Percentiles rank a stretch among this genome's conserved stretches.
These are phyloP conservation scores for Thomomys bottae DNA, from an alignment of 2,113 vertebrate genomes.

Conservation along the genomic window DNA sequence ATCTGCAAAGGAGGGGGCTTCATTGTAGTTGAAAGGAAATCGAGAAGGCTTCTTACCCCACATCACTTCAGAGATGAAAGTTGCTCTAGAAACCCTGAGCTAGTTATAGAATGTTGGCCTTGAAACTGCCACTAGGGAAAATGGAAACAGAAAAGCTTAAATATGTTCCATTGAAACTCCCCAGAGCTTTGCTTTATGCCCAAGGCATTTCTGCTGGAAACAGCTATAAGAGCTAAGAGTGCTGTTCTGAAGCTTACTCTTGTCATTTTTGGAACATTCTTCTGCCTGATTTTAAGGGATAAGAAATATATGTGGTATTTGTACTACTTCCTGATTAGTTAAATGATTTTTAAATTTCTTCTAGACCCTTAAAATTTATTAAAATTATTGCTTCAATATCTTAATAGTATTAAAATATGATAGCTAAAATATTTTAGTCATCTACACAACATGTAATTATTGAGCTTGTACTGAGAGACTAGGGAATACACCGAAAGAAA, in stretches of 20 bases:
- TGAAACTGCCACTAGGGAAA: conserved; percentile 38
- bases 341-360: conserved; percentile 28
- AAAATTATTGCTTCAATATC: conserved; percentile 3
- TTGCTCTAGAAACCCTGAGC: conserved; percentile 42
- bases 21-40: neutral
- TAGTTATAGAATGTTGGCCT: neutral
- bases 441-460: neutral
- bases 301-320: conserved; percentile 16
- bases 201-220: conserved; percentile 43
- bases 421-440: neutral
- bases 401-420: neutral
- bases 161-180: neutral
- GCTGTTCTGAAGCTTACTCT: conserved; percentile 39
- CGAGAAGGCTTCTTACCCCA: neutral
- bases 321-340: neutral
- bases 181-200: conserved; percentile 43
- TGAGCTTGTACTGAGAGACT: neutral
- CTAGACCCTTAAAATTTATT: conserved; percentile 8
- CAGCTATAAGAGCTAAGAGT: neutral
- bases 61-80: conserved; percentile 6
- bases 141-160: conserved; percentile 38
- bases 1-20: too few relatives aligned
- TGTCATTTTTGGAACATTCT: conserved; percentile 18
- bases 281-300: neutral
- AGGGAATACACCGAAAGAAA: neutral